Percentiles rank a stretch among this genome's conserved stretches.
Evolutionary conservation across 1,140 invertebrate species (phyloP).

Genomic region (Brachionus plicatilis): DNA sequence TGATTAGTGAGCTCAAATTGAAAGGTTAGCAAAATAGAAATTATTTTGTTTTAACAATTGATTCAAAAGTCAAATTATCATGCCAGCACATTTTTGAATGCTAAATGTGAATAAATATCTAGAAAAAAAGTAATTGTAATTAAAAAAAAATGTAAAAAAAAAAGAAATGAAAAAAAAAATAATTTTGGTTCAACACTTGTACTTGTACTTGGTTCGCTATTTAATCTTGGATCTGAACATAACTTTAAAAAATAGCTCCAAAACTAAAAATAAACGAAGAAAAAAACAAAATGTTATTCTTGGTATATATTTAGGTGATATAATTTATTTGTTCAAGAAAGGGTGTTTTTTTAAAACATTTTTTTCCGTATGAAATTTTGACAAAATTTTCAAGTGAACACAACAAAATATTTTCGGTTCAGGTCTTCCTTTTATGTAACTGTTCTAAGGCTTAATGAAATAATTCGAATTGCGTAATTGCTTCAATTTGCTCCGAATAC

Average conservation of each 20-base stretch:
- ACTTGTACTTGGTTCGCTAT: neutral
- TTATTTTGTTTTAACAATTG: neutral
- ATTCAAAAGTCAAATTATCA: neutral
- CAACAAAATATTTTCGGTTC: neutral
- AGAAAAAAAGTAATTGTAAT: neutral
- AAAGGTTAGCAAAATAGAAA: neutral
- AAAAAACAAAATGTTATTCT: neutral
- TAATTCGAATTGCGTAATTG: slow-evolving; percentile 19
- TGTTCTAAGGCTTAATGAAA: slow-evolving; percentile 9
- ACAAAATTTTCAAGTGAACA: slow-evolving; percentile 8
- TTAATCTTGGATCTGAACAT: neutral
- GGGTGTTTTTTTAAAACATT: neutral
- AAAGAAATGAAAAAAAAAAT: neutral
- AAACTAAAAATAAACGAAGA: neutral
- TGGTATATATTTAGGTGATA: neutral
- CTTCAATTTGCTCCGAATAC: neutral
- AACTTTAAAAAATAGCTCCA: neutral
- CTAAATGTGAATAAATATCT: neutral
- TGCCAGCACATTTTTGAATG: neutral
- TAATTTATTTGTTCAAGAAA: neutral
- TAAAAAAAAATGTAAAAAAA: neutral
- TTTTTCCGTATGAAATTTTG: slow-evolving; percentile 15
- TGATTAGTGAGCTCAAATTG: neutral
- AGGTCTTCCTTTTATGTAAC: slow-evolving; percentile 21
- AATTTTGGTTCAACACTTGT: neutral